Evolutionary conservation across 2,888 invertebrate genomes (phyloP), one percentile per base, ranked within the genome.

Genomic region (Monochamus alternatus): DNA sequence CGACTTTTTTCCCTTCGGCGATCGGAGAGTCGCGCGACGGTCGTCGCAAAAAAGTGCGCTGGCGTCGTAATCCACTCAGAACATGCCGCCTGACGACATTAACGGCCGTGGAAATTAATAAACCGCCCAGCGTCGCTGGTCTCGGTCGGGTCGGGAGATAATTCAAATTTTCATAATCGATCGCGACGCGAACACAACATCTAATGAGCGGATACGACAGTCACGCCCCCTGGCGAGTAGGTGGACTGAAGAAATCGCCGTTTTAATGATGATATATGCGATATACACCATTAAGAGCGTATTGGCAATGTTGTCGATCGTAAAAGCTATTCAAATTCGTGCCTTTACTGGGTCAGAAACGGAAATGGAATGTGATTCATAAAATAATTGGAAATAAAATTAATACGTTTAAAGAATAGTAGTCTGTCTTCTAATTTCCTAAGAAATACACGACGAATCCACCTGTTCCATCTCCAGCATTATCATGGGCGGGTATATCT

Each of bases 21-120:
- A n/a, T 22, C 14, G 14, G 0, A 22, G 22, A 55, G 55, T 55
- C 55, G 55, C 55, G n/a, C 55, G n/a, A 31, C 59, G 12, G 12
- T 5, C 10, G 14, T 8, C 8, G 5, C 60, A 30, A 5, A 32
- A 60, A 31, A 38, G 60, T 8, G 7, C 32, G n/a, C 31, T 32
- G 60, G 60, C 60, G 60, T 32, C 60, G 60, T 32, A 32, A 60
- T 31, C 60, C 60, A 10, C 8, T 32, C 31, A 8, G 5, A 30
- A 31, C 60, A 7, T 60, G 30, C 10, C 38, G 7, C 10, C 7
- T 32, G 8, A 31, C 30, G 30, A 60, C 38, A 14, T 12, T 32
- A 60, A 32, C 30, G 30, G 30, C 30, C 38, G 31, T 31, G 60
- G 31, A 60, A 60, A 60, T 60, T 60, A 60, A 60, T 55, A 55